These are phyloP conservation scores for Stichopus horrens DNA, from an alignment of 53 echinoderm and acorn worm species.

Conservation along the genomic window DNA sequence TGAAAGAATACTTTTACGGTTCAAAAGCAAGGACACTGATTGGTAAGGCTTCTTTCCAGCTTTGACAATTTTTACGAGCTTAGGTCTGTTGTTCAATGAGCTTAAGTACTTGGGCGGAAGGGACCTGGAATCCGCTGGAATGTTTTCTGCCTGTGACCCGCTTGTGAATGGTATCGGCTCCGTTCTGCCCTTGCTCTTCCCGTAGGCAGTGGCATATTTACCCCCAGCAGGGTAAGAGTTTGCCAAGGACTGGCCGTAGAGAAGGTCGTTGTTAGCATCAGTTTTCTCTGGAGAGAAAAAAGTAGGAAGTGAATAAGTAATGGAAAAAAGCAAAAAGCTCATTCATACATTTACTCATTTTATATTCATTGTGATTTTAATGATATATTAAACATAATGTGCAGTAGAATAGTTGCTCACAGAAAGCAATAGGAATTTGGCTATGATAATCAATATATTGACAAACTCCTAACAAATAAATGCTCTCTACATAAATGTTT, in stretches of 20 bases:
- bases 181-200: constrained; percentile 50
- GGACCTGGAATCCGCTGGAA: constrained; percentile 8
- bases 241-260: constrained; percentile 58
- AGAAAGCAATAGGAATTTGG: too few relatives aligned
- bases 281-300: constrained; percentile 55
- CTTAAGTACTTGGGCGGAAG: constrained; percentile 34
- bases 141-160: neutral
- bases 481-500: too few relatives aligned
- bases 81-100: constrained; percentile 63
- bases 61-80: constrained; percentile 85
- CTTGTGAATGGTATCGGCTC: constrained; percentile 30
- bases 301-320: neutral
- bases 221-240: constrained; percentile 84
- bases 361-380: too few relatives aligned
- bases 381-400: too few relatives aligned
- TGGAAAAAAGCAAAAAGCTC: too few relatives aligned
- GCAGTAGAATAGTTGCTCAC: too few relatives aligned
- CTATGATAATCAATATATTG: too few relatives aligned
- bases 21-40: constrained; percentile 81
- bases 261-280: constrained; percentile 44
- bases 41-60: constrained; percentile 72
- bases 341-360: too few relatives aligned
- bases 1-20: constrained; percentile 86
- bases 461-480: too few relatives aligned
- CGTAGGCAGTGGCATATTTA: constrained; percentile 87